A percentile compares a stretch with the other conserved stretches of the same genome.
Evolutionary conservation across 2,113 vertebrate genomes (phyloP).

Genomic region (Laterallus jamaicensis): DNA sequence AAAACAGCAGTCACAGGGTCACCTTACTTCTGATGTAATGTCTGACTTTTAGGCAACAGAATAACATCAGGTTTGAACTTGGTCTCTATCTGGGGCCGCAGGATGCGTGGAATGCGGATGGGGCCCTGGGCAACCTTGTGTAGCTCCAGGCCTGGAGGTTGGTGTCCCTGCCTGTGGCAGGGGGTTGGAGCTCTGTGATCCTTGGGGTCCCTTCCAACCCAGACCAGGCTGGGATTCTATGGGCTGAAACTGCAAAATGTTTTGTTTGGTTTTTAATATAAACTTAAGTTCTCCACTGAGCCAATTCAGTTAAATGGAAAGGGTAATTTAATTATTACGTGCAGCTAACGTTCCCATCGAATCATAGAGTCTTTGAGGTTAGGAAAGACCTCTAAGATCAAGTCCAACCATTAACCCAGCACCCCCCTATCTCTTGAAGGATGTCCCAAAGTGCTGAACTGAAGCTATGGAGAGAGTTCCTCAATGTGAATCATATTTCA

Average conservation of each 20-base stretch:
- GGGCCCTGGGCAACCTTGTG: no score
- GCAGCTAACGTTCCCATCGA: not conserved
- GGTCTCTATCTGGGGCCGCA: not conserved
- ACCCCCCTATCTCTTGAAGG: no score
- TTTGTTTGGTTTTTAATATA: not conserved
- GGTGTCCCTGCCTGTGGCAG: no score
- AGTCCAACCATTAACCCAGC: no score
- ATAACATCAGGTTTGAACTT: not conserved
- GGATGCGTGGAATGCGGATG: not conserved
- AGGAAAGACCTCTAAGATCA: no score
- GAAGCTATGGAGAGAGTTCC: not conserved
- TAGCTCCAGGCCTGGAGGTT: no score
- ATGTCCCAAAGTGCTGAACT: no score
- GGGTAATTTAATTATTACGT: not conserved
- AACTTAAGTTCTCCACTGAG: not conserved
- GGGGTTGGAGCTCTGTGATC: no score
- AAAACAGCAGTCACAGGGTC: not conserved
- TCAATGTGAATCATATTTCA: fast-evolving
- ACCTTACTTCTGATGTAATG: not conserved
- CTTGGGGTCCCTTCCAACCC: no score
- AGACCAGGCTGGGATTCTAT: no score
- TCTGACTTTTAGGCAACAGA: constrained; percentile 2
- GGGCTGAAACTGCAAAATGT: not conserved
- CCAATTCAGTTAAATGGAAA: not conserved
- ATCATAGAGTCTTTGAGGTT: no score